Evolutionary conservation across 2,113 vertebrate genomes (phyloP), one percentile per base, ranked within the genome.

Genomic region (Brienomyrus brachyistius): DNA sequence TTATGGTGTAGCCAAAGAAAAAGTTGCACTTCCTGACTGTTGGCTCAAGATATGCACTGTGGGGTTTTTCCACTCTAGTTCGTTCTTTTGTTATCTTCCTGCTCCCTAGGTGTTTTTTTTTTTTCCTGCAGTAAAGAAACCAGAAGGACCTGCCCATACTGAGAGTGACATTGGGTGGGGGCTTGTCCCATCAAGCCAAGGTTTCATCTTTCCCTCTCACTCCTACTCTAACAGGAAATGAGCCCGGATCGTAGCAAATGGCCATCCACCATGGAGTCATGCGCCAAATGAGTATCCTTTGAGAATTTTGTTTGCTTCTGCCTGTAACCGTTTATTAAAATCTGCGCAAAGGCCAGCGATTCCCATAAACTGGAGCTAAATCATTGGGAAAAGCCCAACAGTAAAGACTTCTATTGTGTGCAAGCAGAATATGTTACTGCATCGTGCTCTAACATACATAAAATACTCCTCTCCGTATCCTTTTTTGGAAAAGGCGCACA

Each of bases 11-110:
- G 52, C 54, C 86, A 56, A 43, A 87, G 45, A 86, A 87, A 66
- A 43, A 45, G 48, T 56, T 83, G 83, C 92, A 93, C 90, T 92
- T 94, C 93, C 93, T 93, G 90, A 92, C 92, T 91, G 92, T 87
- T 92, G 74, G 88, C 86, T 89, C 5, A 54, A 80, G 48, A 89
- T 52, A 89, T 27, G 31, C 19, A 8, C 35, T 19, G 31, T 89
- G 66, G 47, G 40, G 43, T 40, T 91, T 91, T 90, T 43, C 50
- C 89, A 89, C 62, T 0, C 9, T 2, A 77, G 80, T 59, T 0
- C 52, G 31, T 10, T 80, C 90, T 91, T 92, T 43, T 59, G 86
- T 93, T 92, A 70, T 89, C 89, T 89, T 92, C 86, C 19, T 74
- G 51, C 70, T 48, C 87, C 27, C 56, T 6, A 88, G 83, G 89